These are phyloP conservation scores for Thermophis baileyi DNA, from an alignment of 2,113 vertebrate genomes.

Conservation along the genomic window DNA sequence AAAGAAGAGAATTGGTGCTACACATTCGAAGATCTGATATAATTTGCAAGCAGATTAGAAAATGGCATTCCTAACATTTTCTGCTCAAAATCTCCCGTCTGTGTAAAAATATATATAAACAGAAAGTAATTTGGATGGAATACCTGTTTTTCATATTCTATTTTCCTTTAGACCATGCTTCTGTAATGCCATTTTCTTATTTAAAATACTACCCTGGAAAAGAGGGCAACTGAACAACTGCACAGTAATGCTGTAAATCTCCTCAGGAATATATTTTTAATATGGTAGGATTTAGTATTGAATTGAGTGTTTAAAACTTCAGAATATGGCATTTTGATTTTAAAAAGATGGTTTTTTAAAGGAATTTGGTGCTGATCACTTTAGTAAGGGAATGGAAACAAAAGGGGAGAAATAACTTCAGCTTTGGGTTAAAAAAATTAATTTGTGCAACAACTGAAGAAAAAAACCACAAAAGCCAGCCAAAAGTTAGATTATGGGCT, in stretches of 20 bases:
- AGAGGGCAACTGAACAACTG: not conserved
- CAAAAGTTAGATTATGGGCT: conserved; percentile 35
- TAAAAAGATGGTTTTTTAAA: not conserved
- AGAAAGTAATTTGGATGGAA: not conserved
- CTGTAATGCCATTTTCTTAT: not conserved
- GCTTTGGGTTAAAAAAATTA: not conserved
- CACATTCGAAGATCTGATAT: conserved; percentile 11
- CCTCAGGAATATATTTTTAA: not conserved
- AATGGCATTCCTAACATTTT: not conserved
- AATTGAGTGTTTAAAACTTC: not conserved
- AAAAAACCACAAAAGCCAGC: conserved; percentile 20
- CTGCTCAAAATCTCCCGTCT: not conserved
- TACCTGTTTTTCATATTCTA: not conserved
- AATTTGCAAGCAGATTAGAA: not conserved
- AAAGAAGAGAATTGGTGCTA: conserved; percentile 25
- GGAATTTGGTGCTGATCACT: not conserved
- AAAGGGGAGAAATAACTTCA: not conserved
- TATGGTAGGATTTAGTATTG: not conserved
- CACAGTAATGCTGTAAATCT: not conserved
- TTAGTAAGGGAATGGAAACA: not conserved
- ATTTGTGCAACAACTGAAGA: not conserved
- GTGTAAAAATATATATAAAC: not conserved
- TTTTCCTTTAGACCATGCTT: not conserved
- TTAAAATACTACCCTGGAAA: not conserved
- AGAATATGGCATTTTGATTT: not conserved